Evolutionary conservation across 2,888 invertebrate genomes (phyloP), one percentile per base, ranked within the genome.

Genomic region (Orthonychiurus folsomi): DNA sequence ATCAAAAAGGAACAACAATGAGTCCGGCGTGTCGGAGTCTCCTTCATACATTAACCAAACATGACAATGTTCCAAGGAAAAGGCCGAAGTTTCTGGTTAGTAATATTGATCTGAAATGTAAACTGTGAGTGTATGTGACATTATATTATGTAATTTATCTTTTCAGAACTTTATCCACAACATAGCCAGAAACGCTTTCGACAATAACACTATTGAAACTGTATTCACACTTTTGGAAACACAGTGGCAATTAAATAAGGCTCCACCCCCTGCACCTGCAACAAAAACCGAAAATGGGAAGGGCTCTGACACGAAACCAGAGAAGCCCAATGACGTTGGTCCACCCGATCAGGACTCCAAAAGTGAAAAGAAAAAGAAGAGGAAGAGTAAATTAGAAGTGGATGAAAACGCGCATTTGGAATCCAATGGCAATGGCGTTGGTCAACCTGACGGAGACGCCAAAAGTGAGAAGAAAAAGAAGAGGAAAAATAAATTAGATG

Each of bases 1-100:
- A 83, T 52, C 55, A 52, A 15, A 56, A 56, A 5, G 61, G 23
- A 5, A 75, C 76, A 28, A 78, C 79, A 73, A 77, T 85, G 25
- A 81, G 83, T 2, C 79, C 80, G 0, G 79, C 82, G 53, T 80
- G 86, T 20, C 80, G 81, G 57, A 80, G 79, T 61, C 79, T 89
- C 48, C 81, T 93, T 50, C 82, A 86, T 69, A 81, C 80, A 2
- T 81, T 93, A 57, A 83, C 86, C 60, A 83, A 81, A 59, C 83
- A 84, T 74, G 85, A 86, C 50, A 93, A 93, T 75, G 86, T 93
- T 70, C 93, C 93, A 2, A 81, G 91, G 24, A 93, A 92, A 77
- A 88, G 88, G 76, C 80, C 82, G 0, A 93, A 91, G 76, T 93
- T 93, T 73, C 73, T 77, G 76, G 79, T 79, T 47, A 12, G 25